Percentiles rank a stretch among this genome's conserved stretches.
Evolutionary conservation across 2,113 vertebrate genomes (phyloP).

Genomic region (Numenius arquata): DNA sequence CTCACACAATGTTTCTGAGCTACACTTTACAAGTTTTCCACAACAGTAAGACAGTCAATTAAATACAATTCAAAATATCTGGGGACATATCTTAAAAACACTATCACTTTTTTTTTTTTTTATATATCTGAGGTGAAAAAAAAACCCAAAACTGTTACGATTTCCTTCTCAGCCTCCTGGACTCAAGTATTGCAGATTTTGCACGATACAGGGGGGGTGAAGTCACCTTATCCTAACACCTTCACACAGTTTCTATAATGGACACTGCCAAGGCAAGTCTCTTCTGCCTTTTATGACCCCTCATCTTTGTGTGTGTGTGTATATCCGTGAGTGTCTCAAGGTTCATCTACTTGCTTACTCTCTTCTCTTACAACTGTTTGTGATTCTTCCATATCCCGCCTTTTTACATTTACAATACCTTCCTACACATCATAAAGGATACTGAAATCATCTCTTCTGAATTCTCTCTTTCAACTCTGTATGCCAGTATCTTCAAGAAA

Average conservation of each 20-base stretch:
- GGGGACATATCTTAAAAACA: background rate
- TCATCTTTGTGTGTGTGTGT: background rate
- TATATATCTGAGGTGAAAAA: background rate
- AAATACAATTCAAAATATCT: background rate
- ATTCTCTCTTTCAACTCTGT: background rate
- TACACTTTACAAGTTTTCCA: background rate
- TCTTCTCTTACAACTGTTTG: background rate
- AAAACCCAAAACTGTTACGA: background rate
- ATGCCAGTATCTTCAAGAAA: background rate
- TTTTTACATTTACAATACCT: background rate
- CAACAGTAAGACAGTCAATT: background rate
- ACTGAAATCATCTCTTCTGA: background rate
- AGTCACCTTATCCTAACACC: background rate
- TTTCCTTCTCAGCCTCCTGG: background rate
- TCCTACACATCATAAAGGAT: background rate
- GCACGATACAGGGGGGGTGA: rapidly evolving
- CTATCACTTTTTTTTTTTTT: background rate
- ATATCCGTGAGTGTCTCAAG: background rate
- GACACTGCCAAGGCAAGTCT: background rate
- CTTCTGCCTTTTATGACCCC: background rate
- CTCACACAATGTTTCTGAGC: background rate
- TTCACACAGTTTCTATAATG: background rate
- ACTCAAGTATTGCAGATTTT: background rate
- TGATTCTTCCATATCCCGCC: background rate
- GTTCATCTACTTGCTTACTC: background rate